These are phyloP conservation scores for Ladona fulva DNA, from an alignment of 1,140 invertebrate genomes.

Conservation along the genomic window DNA sequence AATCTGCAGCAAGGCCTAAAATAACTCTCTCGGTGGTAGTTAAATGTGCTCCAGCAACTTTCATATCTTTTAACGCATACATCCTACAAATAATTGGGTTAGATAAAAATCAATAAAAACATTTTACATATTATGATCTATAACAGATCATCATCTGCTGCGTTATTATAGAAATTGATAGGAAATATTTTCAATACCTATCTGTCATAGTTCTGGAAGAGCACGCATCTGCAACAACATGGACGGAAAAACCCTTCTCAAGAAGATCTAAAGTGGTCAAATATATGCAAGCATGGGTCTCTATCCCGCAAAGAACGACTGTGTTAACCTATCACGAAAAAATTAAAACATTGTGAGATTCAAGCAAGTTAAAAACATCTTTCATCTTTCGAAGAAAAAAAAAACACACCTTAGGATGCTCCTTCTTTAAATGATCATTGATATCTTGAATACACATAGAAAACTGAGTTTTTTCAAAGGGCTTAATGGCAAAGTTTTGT, in stretches of 20 bases:
- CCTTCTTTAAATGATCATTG: constrained; percentile 40
- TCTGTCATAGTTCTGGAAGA: constrained; percentile 58
- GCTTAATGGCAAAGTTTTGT: constrained; percentile 32
- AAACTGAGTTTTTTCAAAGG: constrained; percentile 50
- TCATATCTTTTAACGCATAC: constrained; percentile 45
- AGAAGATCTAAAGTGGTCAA: constrained; percentile 76
- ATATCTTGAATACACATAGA: constrained; percentile 71
- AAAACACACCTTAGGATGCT: constrained; percentile 26
- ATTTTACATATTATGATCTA: background rate
- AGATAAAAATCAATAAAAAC: constrained; percentile 14
- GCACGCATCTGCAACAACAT: constrained; percentile 77
- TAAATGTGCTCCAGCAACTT: constrained; percentile 47
- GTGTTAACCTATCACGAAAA: constrained; percentile 34
- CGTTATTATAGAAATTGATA: background rate
- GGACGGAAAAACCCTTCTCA: constrained; percentile 59
- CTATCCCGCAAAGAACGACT: constrained; percentile 54
- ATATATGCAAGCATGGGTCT: constrained; percentile 81
- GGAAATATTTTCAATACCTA: constrained; percentile 35
- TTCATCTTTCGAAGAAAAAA: background rate
- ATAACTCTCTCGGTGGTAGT: constrained; percentile 56
- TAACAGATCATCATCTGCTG: background rate
- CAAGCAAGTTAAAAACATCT: too few species aligned
- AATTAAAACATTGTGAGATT: background rate
- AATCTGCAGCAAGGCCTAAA: constrained; percentile 44
- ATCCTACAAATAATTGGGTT: constrained; percentile 28